Base-by-base conservation (phyloP, 2,888 invertebrate genomes). In the Mesorhabditis sp. region DNA sequence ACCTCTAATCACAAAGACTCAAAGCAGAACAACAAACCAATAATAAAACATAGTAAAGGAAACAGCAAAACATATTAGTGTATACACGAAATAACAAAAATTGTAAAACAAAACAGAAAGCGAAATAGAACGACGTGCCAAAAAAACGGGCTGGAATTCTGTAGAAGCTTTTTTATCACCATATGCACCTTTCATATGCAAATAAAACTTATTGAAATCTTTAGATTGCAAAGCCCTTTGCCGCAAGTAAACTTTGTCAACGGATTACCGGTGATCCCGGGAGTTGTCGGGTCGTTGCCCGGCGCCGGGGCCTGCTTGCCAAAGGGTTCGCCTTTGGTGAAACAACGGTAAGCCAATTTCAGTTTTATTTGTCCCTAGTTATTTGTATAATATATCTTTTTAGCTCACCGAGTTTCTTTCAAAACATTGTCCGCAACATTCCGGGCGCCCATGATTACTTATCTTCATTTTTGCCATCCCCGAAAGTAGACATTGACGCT, bases 361-460 rank as follows among this genome's bases (percentile, higher is more conserved):
- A 28, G 28, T 28, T 28, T 28, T 28, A 28, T 2, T 28, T 28
- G 28, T 28, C 28, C 28, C 28, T 28, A 28, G 28, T 28, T 28
- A 28, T 28, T 28, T 28, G 28, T 28, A 28, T 28, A 28, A 28
- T 28, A 28, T 28, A 28, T 50, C 63, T 15, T 43, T 76, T 42
- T 72, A 79, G 79, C 69, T 79, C 81, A 4, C 80, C 81, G 5
- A 76, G 77, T 62, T 75, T 81, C 67, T 77, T 80, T 65, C 79
- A 82, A 72, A 79, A 82, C 64, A 74, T 82, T 43, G 70, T 82
- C 6, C 69, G 80, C 42, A 75, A 76, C 65, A 80, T 82, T 68
- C 81, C 81, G 7, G 81, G 81, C 43, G 80, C 76, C 6, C 78
- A 78, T 65, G 81, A 82, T 67, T 77, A 80, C 66, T 69, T 82